phyloP scores from a whole-genome alignment of 2,113 vertebrate species.

The Cyanistes caeruleus region DNA sequence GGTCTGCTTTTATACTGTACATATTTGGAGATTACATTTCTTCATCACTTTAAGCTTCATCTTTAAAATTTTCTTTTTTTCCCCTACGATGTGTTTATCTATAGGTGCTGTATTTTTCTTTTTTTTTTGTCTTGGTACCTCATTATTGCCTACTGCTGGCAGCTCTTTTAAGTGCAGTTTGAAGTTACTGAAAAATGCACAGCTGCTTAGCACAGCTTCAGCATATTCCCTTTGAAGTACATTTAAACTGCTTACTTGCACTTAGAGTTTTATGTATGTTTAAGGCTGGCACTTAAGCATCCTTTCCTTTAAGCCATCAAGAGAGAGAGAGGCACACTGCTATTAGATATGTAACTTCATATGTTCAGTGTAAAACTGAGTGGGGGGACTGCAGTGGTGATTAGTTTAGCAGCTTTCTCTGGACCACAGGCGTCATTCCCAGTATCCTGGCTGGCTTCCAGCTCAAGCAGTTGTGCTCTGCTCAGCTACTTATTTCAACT shows the following conservation, averaged over 20 bases:
- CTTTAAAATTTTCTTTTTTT: not conserved
- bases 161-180: not conserved
- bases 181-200: not conserved
- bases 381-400: accelerated
- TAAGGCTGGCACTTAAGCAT: not conserved
- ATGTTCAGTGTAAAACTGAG: not conserved
- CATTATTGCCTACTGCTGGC: not conserved
- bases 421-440: not conserved
- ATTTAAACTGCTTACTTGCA: not conserved
- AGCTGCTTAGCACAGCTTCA: not conserved
- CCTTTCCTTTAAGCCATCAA: not conserved
- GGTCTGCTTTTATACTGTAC: not conserved
- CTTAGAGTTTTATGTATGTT: not conserved
- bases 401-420: not conserved
- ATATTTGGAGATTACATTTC: not conserved
- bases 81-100: not conserved
- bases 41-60: not conserved
- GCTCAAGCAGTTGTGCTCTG: not conserved
- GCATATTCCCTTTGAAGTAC: not conserved
- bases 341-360: not conserved
- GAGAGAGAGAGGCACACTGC: not conserved
- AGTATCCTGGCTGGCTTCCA: not conserved
- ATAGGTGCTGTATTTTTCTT: not conserved
- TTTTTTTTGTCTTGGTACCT: not conserved
- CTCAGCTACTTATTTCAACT: not conserved